Evolutionary conservation across 2,888 invertebrate genomes (phyloP).

Genomic region (Panopea generosa): DNA sequence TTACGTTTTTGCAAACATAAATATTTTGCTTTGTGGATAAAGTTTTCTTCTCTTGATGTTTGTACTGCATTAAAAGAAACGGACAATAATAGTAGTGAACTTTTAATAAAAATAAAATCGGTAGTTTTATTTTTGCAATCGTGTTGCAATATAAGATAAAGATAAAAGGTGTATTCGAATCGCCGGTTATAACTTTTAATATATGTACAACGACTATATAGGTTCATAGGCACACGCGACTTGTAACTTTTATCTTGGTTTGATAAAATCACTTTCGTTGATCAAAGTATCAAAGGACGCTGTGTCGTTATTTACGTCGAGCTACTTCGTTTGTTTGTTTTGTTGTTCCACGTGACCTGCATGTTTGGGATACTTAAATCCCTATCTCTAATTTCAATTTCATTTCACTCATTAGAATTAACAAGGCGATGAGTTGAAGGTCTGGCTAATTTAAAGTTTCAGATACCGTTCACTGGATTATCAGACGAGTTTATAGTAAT

Average conservation of each 20-base stretch:
- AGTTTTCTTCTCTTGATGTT: too few species aligned
- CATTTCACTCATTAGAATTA: not conserved
- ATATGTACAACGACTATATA: not conserved
- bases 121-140: too few species aligned
- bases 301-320: too few species aligned
- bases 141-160: too few species aligned
- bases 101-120: too few species aligned
- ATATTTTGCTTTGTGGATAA: too few species aligned
- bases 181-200: too few species aligned
- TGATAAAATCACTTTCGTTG: conserved; percentile 39
- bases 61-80: too few species aligned
- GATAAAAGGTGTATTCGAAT: not conserved
- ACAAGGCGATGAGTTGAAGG: not conserved
- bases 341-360: conserved; percentile 14
- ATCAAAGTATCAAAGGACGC: conserved; percentile 49
- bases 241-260: not conserved
- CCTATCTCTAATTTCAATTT: not conserved
- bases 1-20: too few species aligned
- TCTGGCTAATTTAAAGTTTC: not conserved
- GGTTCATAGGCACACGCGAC: not conserved
- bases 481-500: conserved; percentile 13
- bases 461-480: conserved; percentile 3
- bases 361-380: not conserved
- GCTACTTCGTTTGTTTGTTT: too few species aligned
- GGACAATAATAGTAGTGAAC: too few species aligned